phyloP scores from a whole-genome alignment of 2,797 vertebrate genomes.

The Acestrorhynchus altus region DNA sequence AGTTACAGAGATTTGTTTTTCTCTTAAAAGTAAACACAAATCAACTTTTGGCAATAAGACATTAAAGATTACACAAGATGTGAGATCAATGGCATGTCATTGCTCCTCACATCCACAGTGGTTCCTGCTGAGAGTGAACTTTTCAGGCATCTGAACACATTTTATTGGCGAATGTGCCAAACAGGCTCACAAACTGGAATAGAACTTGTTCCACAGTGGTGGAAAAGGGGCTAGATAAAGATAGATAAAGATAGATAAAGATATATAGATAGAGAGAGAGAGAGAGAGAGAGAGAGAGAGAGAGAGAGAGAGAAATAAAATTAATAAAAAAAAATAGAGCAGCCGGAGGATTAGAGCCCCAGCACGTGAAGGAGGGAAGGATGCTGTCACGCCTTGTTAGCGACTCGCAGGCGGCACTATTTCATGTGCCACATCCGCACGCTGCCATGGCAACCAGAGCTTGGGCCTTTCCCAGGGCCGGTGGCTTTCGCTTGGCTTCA shows the following conservation, averaged over 20 bases:
- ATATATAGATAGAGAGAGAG: not conserved
- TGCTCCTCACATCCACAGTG: too few relatives aligned
- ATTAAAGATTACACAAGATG: too few relatives aligned
- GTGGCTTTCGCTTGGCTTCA: constrained; percentile 70
- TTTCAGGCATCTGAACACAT: too few relatives aligned
- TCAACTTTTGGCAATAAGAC: too few relatives aligned
- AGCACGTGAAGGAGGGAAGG: constrained; percentile 58
- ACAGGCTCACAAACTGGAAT: too few relatives aligned
- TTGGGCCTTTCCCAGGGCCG: constrained; percentile 72
- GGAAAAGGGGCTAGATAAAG: not conserved
- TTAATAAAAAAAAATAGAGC: constrained; percentile 1
- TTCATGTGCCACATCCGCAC: constrained; percentile 76
- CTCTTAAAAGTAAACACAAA: too few relatives aligned
- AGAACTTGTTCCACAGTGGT: too few relatives aligned
- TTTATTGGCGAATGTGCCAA: too few relatives aligned
- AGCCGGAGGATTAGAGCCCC: constrained; percentile 48
- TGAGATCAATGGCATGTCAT: too few relatives aligned
- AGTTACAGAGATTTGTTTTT: too few relatives aligned
- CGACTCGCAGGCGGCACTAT: constrained; percentile 63
- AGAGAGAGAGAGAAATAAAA: not conserved
- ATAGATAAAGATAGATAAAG: not conserved
- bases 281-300: not conserved
- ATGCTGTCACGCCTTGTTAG: constrained; percentile 68
- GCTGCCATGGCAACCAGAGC: constrained; percentile 74
- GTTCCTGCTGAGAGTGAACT: too few relatives aligned